Evolutionary conservation across 1,140 invertebrate genomes (phyloP), one percentile per base, ranked within the genome.

Genomic region (Drosophila rhopaloa): DNA sequence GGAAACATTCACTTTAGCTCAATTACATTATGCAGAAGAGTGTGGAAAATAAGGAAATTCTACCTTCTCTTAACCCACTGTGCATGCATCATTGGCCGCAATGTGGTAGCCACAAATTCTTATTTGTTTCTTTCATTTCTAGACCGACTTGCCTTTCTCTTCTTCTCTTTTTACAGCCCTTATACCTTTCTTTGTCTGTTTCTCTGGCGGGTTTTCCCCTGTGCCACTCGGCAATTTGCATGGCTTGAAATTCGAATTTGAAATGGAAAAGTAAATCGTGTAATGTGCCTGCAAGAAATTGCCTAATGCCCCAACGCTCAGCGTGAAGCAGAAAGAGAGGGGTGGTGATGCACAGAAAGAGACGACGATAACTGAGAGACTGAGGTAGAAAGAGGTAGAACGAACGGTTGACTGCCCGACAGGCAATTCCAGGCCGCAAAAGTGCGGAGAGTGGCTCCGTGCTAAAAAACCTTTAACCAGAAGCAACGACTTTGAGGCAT

Each of bases 181-280:
- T 13, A 44, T 56, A n/a, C 32, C 37, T 32, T 44, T 16, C 38
- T n/a, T 27, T 46, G 47, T 38, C 40, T 60, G 35, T 73, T 43
- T 74, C 61, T 73, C 72, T 41, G 41, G 58, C 43, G 61, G 58
- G 41, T 54, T 74, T 44, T 43, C 41, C 41, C 56, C 48, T 65
- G 27, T 35, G 70, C 55, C 79, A 56, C 82, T 81, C 62, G 77
- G 84, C 85, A 84, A 88, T 88, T 88, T 88, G 85, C 84, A 84
- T 75, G 80, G 76, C 76, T 89, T 68, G 84, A 88, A 88, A 84
- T 88, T 83, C 76, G 68, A 77, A 81, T 89, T 83, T 38, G 80
- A 89, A 84, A 88, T 80, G 83, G 75, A 77, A 83, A 83, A 83
- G 81, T 84, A 90, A 88, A 84, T 88, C 80, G 84, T 90, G 85